Conservation (phyloP, 1,140 invertebrate species). For the Himalopsyche phryganea region DNA sequence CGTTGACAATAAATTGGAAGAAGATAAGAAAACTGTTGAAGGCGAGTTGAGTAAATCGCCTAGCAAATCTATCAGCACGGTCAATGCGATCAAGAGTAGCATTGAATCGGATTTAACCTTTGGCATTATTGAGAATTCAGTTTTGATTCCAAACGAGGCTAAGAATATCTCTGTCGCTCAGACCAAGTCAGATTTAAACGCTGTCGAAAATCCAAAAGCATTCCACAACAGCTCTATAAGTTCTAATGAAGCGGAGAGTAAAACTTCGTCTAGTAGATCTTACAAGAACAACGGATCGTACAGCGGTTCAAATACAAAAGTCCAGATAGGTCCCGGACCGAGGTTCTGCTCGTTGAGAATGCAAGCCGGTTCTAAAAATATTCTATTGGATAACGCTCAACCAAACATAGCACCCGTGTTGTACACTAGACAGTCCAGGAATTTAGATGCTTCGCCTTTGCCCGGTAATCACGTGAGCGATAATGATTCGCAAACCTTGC, state of each 20-base stretch:
- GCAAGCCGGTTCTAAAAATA: slow-evolving; percentile 72
- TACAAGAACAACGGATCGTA: slow-evolving; percentile 26
- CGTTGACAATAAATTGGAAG: slow-evolving; percentile 32
- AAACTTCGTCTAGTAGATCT: slow-evolving; percentile 42
- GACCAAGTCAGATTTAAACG: slow-evolving; percentile 28
- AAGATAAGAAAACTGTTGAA: slow-evolving; percentile 37
- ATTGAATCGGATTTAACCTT: slow-evolving; percentile 24
- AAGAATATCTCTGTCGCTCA: slow-evolving; percentile 19
- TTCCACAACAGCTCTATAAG: slow-evolving; percentile 44
- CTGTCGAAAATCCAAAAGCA: slow-evolving; percentile 15
- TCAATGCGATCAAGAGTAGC: slow-evolving; percentile 5
- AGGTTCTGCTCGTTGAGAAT: slow-evolving; percentile 69
- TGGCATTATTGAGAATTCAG: slow-evolving; percentile 28
- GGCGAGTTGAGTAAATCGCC: slow-evolving; percentile 15
- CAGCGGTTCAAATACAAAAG: slow-evolving; percentile 36
- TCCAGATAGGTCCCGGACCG: slow-evolving; percentile 56
- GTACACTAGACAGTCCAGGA: slow-evolving; percentile 58
- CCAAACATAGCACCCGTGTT: slow-evolving; percentile 64
- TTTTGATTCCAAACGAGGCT: slow-evolving; percentile 27
- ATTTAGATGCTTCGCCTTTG: slow-evolving; percentile 44
- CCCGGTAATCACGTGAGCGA: slow-evolving; percentile 5
- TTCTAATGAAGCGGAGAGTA: slow-evolving; percentile 47
- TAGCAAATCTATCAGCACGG: slow-evolving; percentile 9
- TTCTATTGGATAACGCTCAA: slow-evolving; percentile 70
- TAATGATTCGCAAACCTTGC: slow-evolving; percentile 4